phyloP scores from a whole-genome alignment of 2,888 invertebrate genomes.

The Chrysina gloriosa region DNA sequence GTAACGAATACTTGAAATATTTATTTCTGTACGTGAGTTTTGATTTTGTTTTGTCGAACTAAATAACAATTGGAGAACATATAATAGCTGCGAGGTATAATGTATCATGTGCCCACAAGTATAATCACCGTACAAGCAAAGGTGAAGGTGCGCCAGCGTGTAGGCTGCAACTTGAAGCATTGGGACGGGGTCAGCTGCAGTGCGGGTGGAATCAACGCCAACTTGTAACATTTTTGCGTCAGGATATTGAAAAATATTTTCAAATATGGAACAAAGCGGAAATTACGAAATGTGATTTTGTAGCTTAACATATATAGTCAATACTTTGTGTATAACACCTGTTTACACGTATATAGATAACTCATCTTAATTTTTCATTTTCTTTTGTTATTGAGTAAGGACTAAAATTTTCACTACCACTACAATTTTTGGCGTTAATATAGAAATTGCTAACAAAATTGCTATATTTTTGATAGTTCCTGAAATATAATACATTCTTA shows the following conservation, averaged over 20 bases:
- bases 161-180: constrained; percentile 51
- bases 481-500: no score
- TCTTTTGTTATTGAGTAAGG: no score
- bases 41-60: constrained; percentile 39
- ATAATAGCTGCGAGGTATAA: constrained; percentile 47
- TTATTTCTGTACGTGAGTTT: constrained; percentile 21
- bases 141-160: constrained; percentile 54
- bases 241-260: constrained; percentile 24
- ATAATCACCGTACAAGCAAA: constrained; percentile 47
- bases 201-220: constrained; percentile 53
- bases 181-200: constrained; percentile 50
- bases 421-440: no score
- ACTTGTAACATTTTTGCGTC: constrained; percentile 40
- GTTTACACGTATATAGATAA: no score
- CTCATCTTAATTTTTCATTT: no score
- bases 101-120: constrained; percentile 52
- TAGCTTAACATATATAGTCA: no score
- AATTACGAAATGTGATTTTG: no score
- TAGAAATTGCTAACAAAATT: no score
- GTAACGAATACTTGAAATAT: constrained; percentile 29
- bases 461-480: no score
- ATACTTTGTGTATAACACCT: no score
- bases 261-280: constrained; percentile 11
- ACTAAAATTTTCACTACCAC: no score
- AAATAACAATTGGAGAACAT: constrained; percentile 50